Evolutionary conservation across 92 coral and sea anemone species (phyloP).

Genomic region (Actinernus sp.): DNA sequence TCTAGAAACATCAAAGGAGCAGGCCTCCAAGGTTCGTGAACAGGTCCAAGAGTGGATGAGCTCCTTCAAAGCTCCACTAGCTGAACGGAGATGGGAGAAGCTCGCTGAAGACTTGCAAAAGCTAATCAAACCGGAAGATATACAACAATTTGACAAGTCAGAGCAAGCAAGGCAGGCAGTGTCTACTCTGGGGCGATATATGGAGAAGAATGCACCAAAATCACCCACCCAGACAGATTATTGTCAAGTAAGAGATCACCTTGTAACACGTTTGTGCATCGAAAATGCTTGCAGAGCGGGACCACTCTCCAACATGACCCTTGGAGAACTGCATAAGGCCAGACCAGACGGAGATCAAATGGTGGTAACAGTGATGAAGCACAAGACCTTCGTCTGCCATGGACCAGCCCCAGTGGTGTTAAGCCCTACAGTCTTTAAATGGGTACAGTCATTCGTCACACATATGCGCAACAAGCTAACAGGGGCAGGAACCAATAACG

Average conservation of each 20-base stretch:
- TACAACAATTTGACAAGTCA: slow-evolving; percentile 31
- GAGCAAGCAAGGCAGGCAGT: slow-evolving; percentile 26
- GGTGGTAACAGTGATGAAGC: slow-evolving; percentile 36
- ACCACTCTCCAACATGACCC: slow-evolving; percentile 51
- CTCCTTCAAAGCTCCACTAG: slow-evolving; percentile 16
- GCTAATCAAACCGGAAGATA: slow-evolving; percentile 46
- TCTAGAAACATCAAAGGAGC: slow-evolving; percentile 6
- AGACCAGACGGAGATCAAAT: slow-evolving; percentile 22
- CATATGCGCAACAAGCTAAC: slow-evolving; percentile 28
- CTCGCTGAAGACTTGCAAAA: slow-evolving; percentile 32
- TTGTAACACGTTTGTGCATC: slow-evolving; percentile 25
- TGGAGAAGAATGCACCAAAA: slow-evolving; percentile 20
- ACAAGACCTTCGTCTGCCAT: slow-evolving; percentile 28
- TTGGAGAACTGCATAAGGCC: slow-evolving; percentile 47
- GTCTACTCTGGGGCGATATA: slow-evolving; percentile 14
- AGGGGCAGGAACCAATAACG: slow-evolving; percentile 15
- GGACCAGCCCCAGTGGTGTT: slow-evolving; percentile 40
- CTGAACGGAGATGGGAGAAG: slow-evolving; percentile 53
- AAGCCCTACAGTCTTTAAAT: slow-evolving; percentile 12
- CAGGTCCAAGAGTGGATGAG: slow-evolving; percentile 26
- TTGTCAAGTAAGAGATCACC: slow-evolving; percentile 35
- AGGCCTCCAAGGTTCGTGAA: slow-evolving; percentile 42
- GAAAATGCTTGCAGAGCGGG: slow-evolving; percentile 65
- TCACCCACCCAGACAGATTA: slow-evolving; percentile 28
- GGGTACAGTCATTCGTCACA: slow-evolving; percentile 24